These are phyloP conservation scores for Malthinus flaveolus DNA, from an alignment of 2,888 invertebrate species.

Conservation along the genomic window DNA sequence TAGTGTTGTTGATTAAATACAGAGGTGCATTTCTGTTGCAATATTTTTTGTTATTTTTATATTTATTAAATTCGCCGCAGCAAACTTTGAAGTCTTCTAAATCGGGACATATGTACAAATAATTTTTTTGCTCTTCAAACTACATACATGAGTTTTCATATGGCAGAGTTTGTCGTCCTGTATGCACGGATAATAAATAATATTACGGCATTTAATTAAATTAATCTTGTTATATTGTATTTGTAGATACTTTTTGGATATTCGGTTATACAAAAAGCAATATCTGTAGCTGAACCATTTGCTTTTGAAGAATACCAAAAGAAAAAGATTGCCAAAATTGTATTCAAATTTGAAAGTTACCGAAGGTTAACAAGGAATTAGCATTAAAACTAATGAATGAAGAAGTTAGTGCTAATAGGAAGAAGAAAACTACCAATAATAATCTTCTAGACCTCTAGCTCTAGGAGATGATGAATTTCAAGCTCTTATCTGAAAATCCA, in stretches of 20 bases:
- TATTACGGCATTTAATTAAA: not conserved
- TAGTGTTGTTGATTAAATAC: too few relatives aligned
- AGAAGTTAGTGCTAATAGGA: conserved; percentile 59
- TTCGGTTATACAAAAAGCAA: conserved; percentile 91
- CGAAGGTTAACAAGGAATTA: conserved; percentile 86
- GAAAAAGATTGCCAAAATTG: conserved; percentile 83
- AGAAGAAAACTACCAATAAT: conserved; percentile 64
- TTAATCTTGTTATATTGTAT: conserved; percentile 3
- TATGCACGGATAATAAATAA: conserved; percentile 90
- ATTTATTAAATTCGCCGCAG: too few relatives aligned
- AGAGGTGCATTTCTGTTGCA: too few relatives aligned
- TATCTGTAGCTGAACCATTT: conserved; percentile 88
- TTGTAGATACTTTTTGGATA: conserved; percentile 85
- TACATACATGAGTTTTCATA: too few relatives aligned
- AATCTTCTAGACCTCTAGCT: too few relatives aligned
- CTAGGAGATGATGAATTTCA: conserved; percentile 89
- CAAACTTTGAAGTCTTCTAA: too few relatives aligned
- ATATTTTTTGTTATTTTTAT: too few relatives aligned
- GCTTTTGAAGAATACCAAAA: conserved; percentile 91
- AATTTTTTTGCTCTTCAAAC: too few relatives aligned
- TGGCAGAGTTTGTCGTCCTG: too few relatives aligned
- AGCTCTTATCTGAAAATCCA: conserved; percentile 85
- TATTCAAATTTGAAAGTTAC: conserved; percentile 78
- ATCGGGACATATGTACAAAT: too few relatives aligned
- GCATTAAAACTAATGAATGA: conserved; percentile 82